A percentile compares a stretch with the other conserved stretches of the same genome.
Conservation (phyloP, 1,140 invertebrate species). For the Dendrolimus punctatus region DNA sequence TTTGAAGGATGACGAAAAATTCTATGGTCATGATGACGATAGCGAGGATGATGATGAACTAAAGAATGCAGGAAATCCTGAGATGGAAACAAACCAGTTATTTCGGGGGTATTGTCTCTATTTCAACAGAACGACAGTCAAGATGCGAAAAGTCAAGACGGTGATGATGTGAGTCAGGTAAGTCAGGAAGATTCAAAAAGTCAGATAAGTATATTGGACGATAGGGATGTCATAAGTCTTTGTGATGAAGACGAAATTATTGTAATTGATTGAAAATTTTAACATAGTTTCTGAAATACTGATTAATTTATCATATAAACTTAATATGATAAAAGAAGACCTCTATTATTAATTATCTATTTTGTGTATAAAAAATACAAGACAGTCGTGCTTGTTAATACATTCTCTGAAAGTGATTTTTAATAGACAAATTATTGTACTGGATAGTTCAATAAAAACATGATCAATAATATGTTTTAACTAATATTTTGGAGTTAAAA, state of each 20-base stretch:
- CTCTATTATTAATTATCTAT: too few species aligned
- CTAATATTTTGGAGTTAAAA: too few species aligned
- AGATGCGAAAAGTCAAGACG: conserved; percentile 1
- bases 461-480: too few species aligned
- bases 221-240: conserved; percentile 29
- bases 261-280: too few species aligned
- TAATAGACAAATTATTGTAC: too few species aligned
- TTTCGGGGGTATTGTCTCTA: conserved; percentile 56
- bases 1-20: conserved; percentile 55
- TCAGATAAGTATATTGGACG: conserved; percentile 6
- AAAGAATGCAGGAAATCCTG: conserved; percentile 21
- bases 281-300: too few species aligned
- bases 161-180: conserved; percentile 1
- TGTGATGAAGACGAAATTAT: conserved; percentile 37
- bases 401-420: too few species aligned
- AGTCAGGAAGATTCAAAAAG: not conserved
- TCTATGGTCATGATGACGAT: conserved; percentile 44
- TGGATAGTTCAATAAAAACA: too few species aligned
- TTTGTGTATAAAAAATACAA: too few species aligned
- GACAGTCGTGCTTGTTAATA: too few species aligned
- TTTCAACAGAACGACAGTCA: conserved; percentile 26
- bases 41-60: conserved; percentile 24
- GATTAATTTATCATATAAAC: too few species aligned
- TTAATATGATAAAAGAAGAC: too few species aligned
- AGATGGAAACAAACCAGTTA: conserved; percentile 45